phyloP scores from a whole-genome alignment of 2,888 invertebrate genomes.

The Hirudinaria manillensis region DNA sequence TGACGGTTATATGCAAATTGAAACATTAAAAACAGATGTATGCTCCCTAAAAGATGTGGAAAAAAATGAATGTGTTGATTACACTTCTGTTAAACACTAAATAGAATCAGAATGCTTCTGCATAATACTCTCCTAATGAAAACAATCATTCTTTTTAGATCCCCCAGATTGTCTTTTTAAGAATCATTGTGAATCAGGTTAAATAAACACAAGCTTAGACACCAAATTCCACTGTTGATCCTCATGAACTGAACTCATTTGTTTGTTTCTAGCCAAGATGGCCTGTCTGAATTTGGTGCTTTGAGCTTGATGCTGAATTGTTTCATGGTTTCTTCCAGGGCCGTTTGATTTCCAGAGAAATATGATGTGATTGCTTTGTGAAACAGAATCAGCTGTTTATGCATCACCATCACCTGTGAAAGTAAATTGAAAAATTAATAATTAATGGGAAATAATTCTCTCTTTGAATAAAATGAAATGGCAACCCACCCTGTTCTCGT shows the following conservation, averaged over 20 bases:
- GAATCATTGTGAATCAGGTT: too few species aligned
- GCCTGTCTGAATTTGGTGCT: conserved; percentile 69
- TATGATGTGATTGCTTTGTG: conserved; percentile 95
- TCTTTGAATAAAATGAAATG: background rate
- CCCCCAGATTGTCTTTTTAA: too few species aligned
- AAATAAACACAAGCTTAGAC: too few species aligned
- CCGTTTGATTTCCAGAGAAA: conserved; percentile 89
- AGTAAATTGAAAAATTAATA: background rate
- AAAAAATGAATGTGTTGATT: too few species aligned
- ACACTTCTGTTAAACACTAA: too few species aligned
- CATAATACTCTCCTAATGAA: too few species aligned
- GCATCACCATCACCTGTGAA: conserved; percentile 92
- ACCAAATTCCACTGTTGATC: too few species aligned
- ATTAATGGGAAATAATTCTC: background rate
- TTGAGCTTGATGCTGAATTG: conserved; percentile 89
- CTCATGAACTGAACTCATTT: conserved; percentile 12
- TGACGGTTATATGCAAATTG: too few species aligned
- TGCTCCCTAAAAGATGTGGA: too few species aligned
- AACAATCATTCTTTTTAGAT: too few species aligned
- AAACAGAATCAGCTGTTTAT: conserved; percentile 87
- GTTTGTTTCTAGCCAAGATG: conserved; percentile 67
- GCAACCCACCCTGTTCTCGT: conserved; percentile 81
- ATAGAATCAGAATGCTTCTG: too few species aligned
- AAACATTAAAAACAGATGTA: too few species aligned
- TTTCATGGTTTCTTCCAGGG: conserved; percentile 83